phyloP scores from a whole-genome alignment of 1,140 invertebrate genomes.

The Prorops nasuta region DNA sequence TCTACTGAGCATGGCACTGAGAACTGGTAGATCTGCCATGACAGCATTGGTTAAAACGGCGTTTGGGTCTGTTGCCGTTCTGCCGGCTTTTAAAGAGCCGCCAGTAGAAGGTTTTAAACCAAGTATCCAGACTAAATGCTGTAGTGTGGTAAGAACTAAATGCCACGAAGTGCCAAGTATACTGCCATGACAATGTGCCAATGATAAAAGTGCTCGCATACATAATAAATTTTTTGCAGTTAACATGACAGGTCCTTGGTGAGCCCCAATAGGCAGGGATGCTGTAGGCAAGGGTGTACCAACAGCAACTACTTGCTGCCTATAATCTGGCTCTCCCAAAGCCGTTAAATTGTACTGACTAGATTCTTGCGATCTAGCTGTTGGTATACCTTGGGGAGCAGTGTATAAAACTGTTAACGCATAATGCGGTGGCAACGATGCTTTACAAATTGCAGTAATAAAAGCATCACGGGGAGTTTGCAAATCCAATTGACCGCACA shows the following conservation, averaged over 20 bases:
- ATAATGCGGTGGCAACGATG: conserved; percentile 93
- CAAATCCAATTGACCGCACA: conserved; percentile 75
- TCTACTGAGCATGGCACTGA: conserved; percentile 89
- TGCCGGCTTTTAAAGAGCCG: conserved; percentile 83
- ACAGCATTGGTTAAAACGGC: conserved; percentile 94
- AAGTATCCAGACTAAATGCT: conserved; percentile 98
- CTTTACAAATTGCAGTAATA: conserved; percentile 90
- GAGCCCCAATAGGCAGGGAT: conserved; percentile 72
- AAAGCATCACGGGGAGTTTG: conserved; percentile 84
- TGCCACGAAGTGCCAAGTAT: conserved; percentile 94
- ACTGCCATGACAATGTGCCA: conserved; percentile 90
- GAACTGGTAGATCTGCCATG: conserved; percentile 91
- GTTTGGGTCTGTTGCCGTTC: conserved; percentile 73
- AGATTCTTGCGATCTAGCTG: conserved; percentile 41
- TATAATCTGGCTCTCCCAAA: conserved; percentile 64
- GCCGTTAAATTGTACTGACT: conserved; percentile 58
- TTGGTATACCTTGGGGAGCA: conserved; percentile 56
- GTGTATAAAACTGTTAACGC: conserved; percentile 82
- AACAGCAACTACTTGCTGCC: conserved; percentile 91
- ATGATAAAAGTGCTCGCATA: conserved; percentile 83
- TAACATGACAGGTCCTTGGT: conserved; percentile 96
- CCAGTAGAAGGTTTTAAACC: conserved; percentile 91
- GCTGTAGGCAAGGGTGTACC: conserved; percentile 88
- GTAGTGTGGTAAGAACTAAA: conserved; percentile 89
- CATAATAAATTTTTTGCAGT: conserved; percentile 97